These are phyloP conservation scores for Akabosia matsudoensis DNA, from an alignment of 1,140 invertebrate genomes.

Conservation along the genomic window DNA sequence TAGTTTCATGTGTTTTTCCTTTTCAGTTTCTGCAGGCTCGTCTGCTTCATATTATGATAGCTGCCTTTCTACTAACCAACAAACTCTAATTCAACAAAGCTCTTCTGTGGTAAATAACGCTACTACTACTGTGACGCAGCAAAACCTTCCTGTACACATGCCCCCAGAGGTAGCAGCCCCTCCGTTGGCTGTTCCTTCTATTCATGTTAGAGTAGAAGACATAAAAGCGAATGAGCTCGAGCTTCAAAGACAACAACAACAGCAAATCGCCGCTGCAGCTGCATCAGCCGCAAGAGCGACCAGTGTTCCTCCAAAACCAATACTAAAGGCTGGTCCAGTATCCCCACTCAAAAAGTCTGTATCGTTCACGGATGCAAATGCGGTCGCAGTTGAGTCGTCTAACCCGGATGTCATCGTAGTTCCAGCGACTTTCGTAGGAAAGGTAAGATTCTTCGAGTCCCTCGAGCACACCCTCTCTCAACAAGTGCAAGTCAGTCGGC, in stretches of 20 bases:
- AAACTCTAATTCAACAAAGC: slow-evolving; percentile 25
- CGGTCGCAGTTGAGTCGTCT: neutral
- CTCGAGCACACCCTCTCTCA: slow-evolving; percentile 24
- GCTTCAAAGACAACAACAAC: slow-evolving; percentile 9
- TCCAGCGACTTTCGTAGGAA: slow-evolving; percentile 40
- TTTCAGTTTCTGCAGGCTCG: slow-evolving; percentile 40
- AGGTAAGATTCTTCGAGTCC: slow-evolving; percentile 40
- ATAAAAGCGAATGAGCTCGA: neutral
- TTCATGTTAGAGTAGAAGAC: slow-evolving; percentile 8
- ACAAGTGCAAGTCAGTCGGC: slow-evolving; percentile 6
- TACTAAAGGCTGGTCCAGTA: slow-evolving; percentile 31
- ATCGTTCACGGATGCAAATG: slow-evolving; percentile 15
- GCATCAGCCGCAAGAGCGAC: neutral
- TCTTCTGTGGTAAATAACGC: slow-evolving; percentile 8
- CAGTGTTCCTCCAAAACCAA: slow-evolving; percentile 34
- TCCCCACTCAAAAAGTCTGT: slow-evolving; percentile 25
- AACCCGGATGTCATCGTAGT: slow-evolving; percentile 32
- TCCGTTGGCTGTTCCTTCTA: slow-evolving; percentile 1
- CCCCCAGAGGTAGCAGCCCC: slow-evolving; percentile 36
- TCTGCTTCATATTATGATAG: slow-evolving; percentile 41
- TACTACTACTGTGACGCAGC: slow-evolving; percentile 12
- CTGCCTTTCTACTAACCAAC: slow-evolving; percentile 41
- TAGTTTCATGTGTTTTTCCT: slow-evolving; percentile 29
- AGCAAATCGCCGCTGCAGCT: neutral
- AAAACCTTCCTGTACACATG: slow-evolving; percentile 25